phyloP scores from a whole-genome alignment of 30 jellyfish, hydroid and myxozoan species.

The Aurelia sp. region DNA sequence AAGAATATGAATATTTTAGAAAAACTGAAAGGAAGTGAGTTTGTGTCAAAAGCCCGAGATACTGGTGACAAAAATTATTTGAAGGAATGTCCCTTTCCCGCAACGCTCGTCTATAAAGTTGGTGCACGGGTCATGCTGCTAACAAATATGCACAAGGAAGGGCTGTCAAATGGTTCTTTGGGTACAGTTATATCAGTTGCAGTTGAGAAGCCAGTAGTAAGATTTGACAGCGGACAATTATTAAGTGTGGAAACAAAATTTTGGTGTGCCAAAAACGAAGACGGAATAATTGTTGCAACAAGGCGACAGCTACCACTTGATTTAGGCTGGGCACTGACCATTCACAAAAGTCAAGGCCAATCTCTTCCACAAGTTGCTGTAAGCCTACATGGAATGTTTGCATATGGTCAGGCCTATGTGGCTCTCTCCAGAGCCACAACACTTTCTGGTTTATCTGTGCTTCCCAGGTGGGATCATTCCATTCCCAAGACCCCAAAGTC shows the following conservation, averaged over 20 bases:
- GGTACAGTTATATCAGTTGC: neutral
- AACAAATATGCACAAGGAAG: neutral
- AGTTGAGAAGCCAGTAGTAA: neutral
- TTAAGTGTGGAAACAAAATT: too few relatives aligned
- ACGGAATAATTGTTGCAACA: conserved; percentile 2
- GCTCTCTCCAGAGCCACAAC: too few relatives aligned
- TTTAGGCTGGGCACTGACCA: conserved; percentile 10
- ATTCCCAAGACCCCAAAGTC: neutral
- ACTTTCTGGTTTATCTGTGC: neutral
- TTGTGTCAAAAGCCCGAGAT: neutral
- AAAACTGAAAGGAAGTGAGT: neutral
- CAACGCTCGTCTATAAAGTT: neutral
- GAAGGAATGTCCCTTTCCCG: conserved; percentile 5
- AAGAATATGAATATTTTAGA: conserved; percentile 1
- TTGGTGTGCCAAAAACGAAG: too few relatives aligned
- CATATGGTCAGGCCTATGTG: too few relatives aligned
- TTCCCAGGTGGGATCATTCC: conserved; percentile 9
- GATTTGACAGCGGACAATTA: too few relatives aligned
- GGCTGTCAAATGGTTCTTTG: neutral
- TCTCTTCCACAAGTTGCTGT: conserved; percentile 10
- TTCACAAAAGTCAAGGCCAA: conserved; percentile 21
- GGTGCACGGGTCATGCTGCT: conserved; percentile 8
- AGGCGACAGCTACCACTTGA: conserved; percentile 1
- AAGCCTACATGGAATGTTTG: neutral
- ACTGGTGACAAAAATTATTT: neutral